A percentile compares a stretch with the other conserved stretches of the same genome.
These are phyloP conservation scores for Perizoma flavofasciatum DNA, from an alignment of 2,888 invertebrate genomes.

Conservation along the genomic window DNA sequence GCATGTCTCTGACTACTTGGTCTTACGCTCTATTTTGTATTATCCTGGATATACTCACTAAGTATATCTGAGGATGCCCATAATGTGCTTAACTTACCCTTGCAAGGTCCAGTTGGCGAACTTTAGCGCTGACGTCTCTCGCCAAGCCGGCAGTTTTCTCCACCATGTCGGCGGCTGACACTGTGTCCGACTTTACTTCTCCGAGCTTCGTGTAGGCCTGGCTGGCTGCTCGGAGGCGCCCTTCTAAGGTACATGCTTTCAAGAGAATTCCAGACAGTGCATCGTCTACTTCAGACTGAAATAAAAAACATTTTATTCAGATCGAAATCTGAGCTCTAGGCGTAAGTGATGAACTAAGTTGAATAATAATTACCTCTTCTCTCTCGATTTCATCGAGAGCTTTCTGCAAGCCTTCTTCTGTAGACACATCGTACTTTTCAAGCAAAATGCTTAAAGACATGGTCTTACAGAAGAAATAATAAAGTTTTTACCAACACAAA, in stretches of 20 bases:
- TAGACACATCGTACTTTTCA: conserved; percentile 79
- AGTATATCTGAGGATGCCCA: too few relatives aligned
- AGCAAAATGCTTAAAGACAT: conserved; percentile 69
- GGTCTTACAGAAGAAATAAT: not conserved
- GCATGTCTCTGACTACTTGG: too few relatives aligned
- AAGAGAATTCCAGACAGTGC: conserved; percentile 89
- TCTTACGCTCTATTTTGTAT: too few relatives aligned
- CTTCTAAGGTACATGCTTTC: conserved; percentile 90
- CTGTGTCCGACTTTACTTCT: conserved; percentile 90
- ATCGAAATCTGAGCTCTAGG: not conserved
- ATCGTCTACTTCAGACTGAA: conserved; percentile 87
- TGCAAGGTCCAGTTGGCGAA: conserved; percentile 95
- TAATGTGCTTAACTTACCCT: conserved; percentile 84
- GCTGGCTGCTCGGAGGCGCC: conserved; percentile 91
- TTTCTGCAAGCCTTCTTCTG: conserved; percentile 83
- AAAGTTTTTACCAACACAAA: too few relatives aligned
- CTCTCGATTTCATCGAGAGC: conserved; percentile 82
- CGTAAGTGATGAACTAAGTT: not conserved
- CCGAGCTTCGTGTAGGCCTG: conserved; percentile 92
- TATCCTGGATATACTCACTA: too few relatives aligned
- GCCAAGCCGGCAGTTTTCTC: conserved; percentile 94
- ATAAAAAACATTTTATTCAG: conserved; percentile 15
- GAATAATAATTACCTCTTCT: conserved; percentile 75
- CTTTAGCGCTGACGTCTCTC: conserved; percentile 97
- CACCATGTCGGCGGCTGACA: conserved; percentile 93